phyloP scores from a whole-genome alignment of 64 coral and sea anemone species.

The Pocillopora verrucosa region DNA sequence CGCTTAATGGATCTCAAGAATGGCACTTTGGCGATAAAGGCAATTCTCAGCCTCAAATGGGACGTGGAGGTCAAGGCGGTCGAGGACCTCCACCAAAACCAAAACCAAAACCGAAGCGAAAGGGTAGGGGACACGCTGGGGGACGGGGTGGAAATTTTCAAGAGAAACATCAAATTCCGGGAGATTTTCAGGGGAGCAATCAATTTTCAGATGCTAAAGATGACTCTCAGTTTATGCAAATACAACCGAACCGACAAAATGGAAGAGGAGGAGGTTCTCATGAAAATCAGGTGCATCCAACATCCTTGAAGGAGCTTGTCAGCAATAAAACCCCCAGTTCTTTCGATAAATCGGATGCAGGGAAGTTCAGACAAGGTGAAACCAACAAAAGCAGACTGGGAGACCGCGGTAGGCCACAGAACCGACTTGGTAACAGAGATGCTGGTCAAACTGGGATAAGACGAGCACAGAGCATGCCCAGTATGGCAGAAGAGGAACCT shows the following conservation, averaged over 20 bases:
- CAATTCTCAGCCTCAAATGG: not conserved
- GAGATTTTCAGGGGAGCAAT: not conserved
- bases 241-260: too few species aligned
- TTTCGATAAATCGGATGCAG: not conserved
- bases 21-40: not conserved
- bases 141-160: not conserved
- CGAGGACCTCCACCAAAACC: not conserved
- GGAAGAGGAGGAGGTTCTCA: too few species aligned
- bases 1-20: too few species aligned
- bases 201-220: too few species aligned
- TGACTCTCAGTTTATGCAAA: not conserved
- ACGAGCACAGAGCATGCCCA: not conserved
- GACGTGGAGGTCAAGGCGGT: not conserved
- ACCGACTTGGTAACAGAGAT: not conserved
- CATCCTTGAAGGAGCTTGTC: not conserved
- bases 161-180: not conserved
- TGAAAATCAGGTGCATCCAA: not conserved
- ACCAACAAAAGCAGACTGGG: not conserved
- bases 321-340: not conserved
- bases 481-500: not conserved
- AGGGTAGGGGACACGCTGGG: not conserved
- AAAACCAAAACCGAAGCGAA: not conserved
- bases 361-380: too few species aligned
- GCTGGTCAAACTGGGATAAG: not conserved
- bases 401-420: not conserved